Conservation (phyloP, 2,797 vertebrate species). For the Selene dorsalis region DNA sequence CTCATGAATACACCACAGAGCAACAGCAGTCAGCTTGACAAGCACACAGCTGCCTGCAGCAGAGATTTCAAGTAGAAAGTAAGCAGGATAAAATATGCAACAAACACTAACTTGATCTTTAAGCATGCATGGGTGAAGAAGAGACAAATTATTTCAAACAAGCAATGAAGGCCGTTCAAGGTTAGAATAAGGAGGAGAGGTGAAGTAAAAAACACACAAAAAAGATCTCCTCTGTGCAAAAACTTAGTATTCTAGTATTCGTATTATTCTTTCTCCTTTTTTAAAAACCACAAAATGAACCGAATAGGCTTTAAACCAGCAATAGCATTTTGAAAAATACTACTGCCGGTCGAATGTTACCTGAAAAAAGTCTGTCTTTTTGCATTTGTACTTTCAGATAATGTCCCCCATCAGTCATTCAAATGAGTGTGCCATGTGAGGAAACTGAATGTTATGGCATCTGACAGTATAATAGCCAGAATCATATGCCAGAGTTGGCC, state of each 20-base stretch:
- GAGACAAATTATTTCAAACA: constrained; percentile 30
- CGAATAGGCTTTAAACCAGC: background rate
- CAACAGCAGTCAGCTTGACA: constrained; percentile 28
- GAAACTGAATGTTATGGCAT: constrained; percentile 24
- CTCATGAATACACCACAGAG: constrained; percentile 37
- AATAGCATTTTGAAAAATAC: background rate
- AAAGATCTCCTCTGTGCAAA: background rate
- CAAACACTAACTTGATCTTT: constrained; percentile 19
- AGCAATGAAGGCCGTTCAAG: constrained; percentile 19
- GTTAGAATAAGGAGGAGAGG: constrained; percentile 12
- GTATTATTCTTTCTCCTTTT: too few relatives aligned
- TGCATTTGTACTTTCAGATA: constrained; percentile 21
- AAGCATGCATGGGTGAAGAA: constrained; percentile 20
- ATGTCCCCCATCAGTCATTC: constrained; percentile 26
- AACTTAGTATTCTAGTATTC: background rate
- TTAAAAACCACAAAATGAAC: background rate
- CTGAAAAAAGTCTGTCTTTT: constrained; percentile 9
- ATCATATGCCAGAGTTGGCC: constrained; percentile 46
- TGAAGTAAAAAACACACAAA: background rate
- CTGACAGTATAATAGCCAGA: constrained; percentile 27
- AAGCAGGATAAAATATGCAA: constrained; percentile 31
- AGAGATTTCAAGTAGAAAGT: constrained; percentile 48
- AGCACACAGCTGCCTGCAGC: constrained; percentile 40
- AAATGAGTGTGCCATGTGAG: constrained; percentile 2
- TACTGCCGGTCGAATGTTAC: background rate